These are phyloP conservation scores for Mormyrus hasselquistii DNA, from an alignment of 2,797 vertebrate species.

Conservation along the genomic window DNA sequence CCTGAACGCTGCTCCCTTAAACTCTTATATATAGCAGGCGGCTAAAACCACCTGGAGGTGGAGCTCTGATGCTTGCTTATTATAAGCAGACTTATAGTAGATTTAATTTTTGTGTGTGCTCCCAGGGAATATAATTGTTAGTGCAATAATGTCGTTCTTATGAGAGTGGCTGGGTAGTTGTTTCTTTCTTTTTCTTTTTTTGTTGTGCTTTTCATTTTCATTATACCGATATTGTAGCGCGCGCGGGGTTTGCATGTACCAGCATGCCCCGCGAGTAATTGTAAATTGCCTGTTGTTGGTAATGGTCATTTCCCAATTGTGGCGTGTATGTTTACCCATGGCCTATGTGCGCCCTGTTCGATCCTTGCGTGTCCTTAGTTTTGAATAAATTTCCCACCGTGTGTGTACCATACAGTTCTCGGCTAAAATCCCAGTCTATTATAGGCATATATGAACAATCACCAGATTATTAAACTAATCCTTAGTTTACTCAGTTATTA, in stretches of 20 bases:
- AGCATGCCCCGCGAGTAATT: background rate
- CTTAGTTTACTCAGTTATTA: background rate
- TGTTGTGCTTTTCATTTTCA: background rate
- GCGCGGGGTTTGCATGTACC: background rate
- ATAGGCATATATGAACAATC: background rate
- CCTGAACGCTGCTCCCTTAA: too few species aligned
- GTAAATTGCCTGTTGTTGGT: background rate
- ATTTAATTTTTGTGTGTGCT: too few species aligned
- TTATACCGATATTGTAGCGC: background rate
- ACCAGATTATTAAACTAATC: background rate
- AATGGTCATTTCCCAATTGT: background rate
- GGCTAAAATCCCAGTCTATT: background rate
- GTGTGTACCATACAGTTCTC: background rate
- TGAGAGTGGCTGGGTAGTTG: background rate
- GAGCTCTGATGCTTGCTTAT: too few species aligned
- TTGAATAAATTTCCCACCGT: background rate
- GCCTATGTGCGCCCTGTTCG: background rate
- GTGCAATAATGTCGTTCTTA: background rate
- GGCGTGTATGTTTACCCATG: background rate
- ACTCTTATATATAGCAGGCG: too few species aligned
- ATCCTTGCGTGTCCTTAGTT: background rate
- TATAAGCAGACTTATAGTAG: too few species aligned
- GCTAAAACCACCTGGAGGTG: too few species aligned
- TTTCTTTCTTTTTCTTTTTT: background rate
- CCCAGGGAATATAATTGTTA: too few species aligned